Evolutionary conservation across 2,888 invertebrate species (phyloP), one percentile per base, ranked within the genome.

Genomic region (Diadegma fenestrale): DNA sequence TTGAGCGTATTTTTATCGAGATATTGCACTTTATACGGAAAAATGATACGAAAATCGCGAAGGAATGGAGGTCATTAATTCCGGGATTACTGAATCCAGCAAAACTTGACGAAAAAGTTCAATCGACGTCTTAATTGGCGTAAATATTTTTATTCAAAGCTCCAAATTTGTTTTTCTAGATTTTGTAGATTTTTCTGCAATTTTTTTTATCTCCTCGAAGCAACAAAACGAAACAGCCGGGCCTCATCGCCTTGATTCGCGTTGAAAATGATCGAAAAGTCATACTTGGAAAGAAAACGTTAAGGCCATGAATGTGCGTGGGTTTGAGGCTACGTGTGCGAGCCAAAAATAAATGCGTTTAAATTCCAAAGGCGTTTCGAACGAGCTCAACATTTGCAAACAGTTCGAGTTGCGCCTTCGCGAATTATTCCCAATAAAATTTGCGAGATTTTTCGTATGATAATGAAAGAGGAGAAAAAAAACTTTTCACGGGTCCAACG

Each of bases 321-420:
- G 58, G 58, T 14, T 14, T 58, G 14, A 5, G 26, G 12, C 26
- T 58, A 26, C 26, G 58, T 58, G 26, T 58, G 58, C 26, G 5
- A 58, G 63, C 63, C 37, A 63, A 63, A 63, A 63, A 63, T 63
- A 63, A 63, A 33, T 58, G 58, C 5, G 58, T 63, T 63, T 10
- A 8, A 63, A 63, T 63, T 37, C 63, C 63, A 63, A 33, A 63
- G 37, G n/a, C n/a, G n/a, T 63, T 63, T 63, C 33, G n/a, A n/a
- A 63, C 10, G 37, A 37, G 63, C 37, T 7, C 0, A 37, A 63
- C 7, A 63, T 63, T 63, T 37, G 37, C 19, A 33, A 37, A 63
- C 33, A n/a, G 37, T 37, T 63, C 8, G 10, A 37, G 26, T 33
- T 63, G 8, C 33, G n/a, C 8, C 33, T 26, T 63, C 37, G n/a